These are phyloP conservation scores for Belgica antarctica DNA, from an alignment of 2,888 invertebrate species.

Conservation along the genomic window DNA sequence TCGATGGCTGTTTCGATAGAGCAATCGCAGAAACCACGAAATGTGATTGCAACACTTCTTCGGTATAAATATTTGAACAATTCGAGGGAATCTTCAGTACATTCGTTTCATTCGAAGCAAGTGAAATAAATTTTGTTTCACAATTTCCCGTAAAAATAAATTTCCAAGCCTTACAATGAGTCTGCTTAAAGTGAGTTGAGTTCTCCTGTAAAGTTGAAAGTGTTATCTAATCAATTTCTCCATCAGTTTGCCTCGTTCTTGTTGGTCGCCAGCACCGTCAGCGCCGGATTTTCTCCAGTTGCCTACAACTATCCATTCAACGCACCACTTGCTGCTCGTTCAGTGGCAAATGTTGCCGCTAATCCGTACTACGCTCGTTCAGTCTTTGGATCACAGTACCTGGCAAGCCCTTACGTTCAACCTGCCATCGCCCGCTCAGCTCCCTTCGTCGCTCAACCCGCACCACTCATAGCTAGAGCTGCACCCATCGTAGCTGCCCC, in stretches of 20 bases:
- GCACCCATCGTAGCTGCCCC: slow-evolving; percentile 47
- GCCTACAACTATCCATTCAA: slow-evolving; percentile 46
- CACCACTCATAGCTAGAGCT: slow-evolving; percentile 43
- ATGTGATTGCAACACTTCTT: slow-evolving; percentile 29
- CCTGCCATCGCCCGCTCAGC: slow-evolving; percentile 45
- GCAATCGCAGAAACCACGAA: slow-evolving; percentile 35
- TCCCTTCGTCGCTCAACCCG: slow-evolving; percentile 16
- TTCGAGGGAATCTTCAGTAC: slow-evolving; percentile 54
- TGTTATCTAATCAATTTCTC: too few species aligned
- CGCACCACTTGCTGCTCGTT: slow-evolving; percentile 43
- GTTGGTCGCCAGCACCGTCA: slow-evolving; percentile 52
- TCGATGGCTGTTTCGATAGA: slow-evolving; percentile 27
- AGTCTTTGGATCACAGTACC: not conserved
- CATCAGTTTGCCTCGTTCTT: slow-evolving; percentile 52
- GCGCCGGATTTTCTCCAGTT: slow-evolving; percentile 51
- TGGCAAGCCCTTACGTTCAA: slow-evolving; percentile 43
- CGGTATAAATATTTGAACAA: slow-evolving; percentile 45
- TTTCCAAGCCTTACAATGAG: slow-evolving; percentile 55
- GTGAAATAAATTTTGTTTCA: slow-evolving; percentile 49
- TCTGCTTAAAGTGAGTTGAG: slow-evolving; percentile 55
- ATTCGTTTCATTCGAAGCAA: slow-evolving; percentile 54
- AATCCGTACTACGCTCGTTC: slow-evolving; percentile 2
- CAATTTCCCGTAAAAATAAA: slow-evolving; percentile 45
- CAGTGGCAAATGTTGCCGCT: slow-evolving; percentile 45
- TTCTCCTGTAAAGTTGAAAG: too few species aligned